Evolutionary conservation across 1,140 invertebrate species (phyloP), one percentile per base, ranked within the genome.

Genomic region (Drosophila repleta): DNA sequence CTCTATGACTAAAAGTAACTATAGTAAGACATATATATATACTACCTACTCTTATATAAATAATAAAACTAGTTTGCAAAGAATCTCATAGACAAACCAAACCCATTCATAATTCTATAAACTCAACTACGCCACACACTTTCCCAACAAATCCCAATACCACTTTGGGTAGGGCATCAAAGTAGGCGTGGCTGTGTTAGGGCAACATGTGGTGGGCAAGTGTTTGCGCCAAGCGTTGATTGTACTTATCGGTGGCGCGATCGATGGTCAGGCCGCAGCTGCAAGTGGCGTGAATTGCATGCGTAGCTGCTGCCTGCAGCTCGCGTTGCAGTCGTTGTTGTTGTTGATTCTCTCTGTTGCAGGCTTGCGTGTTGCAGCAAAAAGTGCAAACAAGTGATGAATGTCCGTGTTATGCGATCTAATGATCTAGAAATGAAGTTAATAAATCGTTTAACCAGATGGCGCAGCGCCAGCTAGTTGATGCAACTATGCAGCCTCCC

Each of bases 351-450:
- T 37, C 56, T 43, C 29, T 41, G 63, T 56, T 70, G 60, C 41
- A 56, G 62, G 67, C 76, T 78, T 88, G 84, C 84, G 76, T 73
- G 84, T 56, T 67, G 74, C 66, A 43, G 15, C 39, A 58, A 65
- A 51, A 52, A 76, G 60, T 61, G 52, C 80, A 84, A 64, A 60
- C 79, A 79, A 87, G 82, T 90, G 87, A 90, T 90, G 87, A 90
- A 90, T 90, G 87, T 83, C 87, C 88, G 74, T 88, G 88, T 90
- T 90, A 90, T 83, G 79, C 87, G 87, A 90, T 90, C 87, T 90
- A 90, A 90, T 90, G 87, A 90, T 90, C 87, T 87, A 83, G 87
- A 90, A 90, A 90, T 90, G 79, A 90, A 88, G 87, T 87, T 90
- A 87, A 90, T 90, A 90, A 90, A 90, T 90, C 87, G 87, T 83